Conservation (phyloP, 2,888 invertebrate species). For the Alloscopus bannaensis region DNA sequence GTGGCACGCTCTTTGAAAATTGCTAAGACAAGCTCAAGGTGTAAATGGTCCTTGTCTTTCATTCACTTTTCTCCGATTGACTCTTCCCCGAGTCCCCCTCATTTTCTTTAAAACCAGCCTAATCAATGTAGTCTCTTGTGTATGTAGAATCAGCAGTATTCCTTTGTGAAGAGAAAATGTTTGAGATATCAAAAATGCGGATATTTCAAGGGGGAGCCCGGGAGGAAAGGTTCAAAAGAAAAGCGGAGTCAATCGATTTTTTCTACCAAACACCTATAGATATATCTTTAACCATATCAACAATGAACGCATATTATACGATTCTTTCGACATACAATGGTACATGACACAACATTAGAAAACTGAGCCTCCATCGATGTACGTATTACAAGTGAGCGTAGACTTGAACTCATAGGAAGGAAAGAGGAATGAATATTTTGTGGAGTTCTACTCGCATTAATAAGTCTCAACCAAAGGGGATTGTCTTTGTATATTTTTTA, state of each 20-base stretch:
- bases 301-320: too few relatives aligned
- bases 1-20: constrained; percentile 46
- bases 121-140: constrained; percentile 35
- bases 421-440: background rate
- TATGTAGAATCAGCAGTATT: constrained; percentile 12
- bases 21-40: constrained; percentile 67
- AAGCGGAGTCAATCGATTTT: constrained; percentile 19
- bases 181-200: constrained; percentile 7
- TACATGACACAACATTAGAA: too few relatives aligned
- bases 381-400: too few relatives aligned
- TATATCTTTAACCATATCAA: background rate
- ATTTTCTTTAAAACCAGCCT: constrained; percentile 53
- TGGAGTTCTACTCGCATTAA: constrained; percentile 8
- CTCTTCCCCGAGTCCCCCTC: constrained; percentile 58
- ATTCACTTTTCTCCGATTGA: constrained; percentile 60
- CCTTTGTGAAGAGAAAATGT: background rate
- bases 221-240: background rate
- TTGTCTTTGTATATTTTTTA: constrained; percentile 1
- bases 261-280: background rate
- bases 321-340: too few relatives aligned
- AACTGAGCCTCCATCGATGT: too few relatives aligned
- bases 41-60: constrained; percentile 70
- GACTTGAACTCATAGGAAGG: background rate
- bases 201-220: background rate
- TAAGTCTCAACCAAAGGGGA: constrained; percentile 20